Base-by-base conservation (phyloP, 2,113 vertebrate species). In the Cryptotis parvus region DNA sequence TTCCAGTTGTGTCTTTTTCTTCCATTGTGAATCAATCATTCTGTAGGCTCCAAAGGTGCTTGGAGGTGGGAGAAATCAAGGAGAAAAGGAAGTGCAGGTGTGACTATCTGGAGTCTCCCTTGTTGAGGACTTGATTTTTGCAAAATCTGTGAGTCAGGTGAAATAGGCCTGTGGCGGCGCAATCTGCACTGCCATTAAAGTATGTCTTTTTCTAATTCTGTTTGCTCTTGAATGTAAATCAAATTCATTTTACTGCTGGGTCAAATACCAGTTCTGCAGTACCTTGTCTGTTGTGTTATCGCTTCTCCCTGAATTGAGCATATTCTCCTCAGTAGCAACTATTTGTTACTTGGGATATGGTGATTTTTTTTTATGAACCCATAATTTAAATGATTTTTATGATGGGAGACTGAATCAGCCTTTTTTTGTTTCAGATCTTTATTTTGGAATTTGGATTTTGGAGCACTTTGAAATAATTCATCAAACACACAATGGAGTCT, bases 341-440 rank as follows among this genome's bases (percentile, higher is more conserved):
- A 4, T 90, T 84, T 85, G 29, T 78, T 87, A n/a, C 29, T 37
- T 91, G 20, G 10, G 75, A 78, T 66, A n/a, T 83, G 41, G 89
- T 78, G 6, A 27, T 33, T 94, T 89, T 91, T 20, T 14, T 52
- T 49, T 93, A 68, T 83, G n/a, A 78, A 45, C 75, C 43, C n/a
- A 18, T 65, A 43, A 43, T 43, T 49, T 91, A 77, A 49, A 58
- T 89, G 61, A 72, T 84, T 69, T 91, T 85, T 66, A 26, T 12
- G 35, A 45, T 37, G 18, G 37, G 4, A 24, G 66, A 9, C 20
- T 63, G 78, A 88, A 76, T 3, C 66, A 68, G 10, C 45, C 52
- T 94, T 63, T 61, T 93, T 3, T 75, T 75, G 35, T 39, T 75
- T 87, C 58, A 68, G 72, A 41, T 90, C 14, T 14, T 72, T 79